phyloP scores from a whole-genome alignment of 2,888 invertebrate genomes.

The Metallyticus violacea region DNA sequence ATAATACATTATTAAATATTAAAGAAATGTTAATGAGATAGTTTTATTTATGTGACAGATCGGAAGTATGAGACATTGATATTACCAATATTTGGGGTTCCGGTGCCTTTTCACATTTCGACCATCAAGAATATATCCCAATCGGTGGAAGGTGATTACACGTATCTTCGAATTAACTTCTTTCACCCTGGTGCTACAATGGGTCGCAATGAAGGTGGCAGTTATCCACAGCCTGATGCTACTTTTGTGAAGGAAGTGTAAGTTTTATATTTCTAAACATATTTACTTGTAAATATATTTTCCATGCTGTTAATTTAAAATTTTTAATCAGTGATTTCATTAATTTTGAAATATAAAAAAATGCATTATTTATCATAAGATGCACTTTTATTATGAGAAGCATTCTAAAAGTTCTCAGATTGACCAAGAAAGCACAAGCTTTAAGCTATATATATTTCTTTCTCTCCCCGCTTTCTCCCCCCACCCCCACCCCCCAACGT shows the following conservation, averaged over 20 bases:
- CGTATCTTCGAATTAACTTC: slow-evolving; percentile 96
- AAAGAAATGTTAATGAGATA: not conserved
- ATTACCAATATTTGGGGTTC: slow-evolving; percentile 91
- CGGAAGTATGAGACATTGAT: slow-evolving; percentile 98
- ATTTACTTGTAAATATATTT: too few relatives aligned
- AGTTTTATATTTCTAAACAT: slow-evolving; percentile 47
- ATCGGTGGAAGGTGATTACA: slow-evolving; percentile 98
- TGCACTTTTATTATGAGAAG: too few relatives aligned
- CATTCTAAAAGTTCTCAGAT: too few relatives aligned
- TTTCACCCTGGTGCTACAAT: slow-evolving; percentile 97
- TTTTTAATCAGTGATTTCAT: too few relatives aligned
- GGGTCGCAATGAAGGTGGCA: slow-evolving; percentile 87
- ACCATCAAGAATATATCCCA: slow-evolving; percentile 99
- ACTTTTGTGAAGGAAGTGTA: slow-evolving; percentile 97
- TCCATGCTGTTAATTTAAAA: not conserved
- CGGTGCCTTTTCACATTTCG: slow-evolving; percentile 98
- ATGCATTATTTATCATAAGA: too few relatives aligned
- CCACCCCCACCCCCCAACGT: too few relatives aligned
- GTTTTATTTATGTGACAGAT: slow-evolving; percentile 57
- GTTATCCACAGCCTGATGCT: slow-evolving; percentile 92
- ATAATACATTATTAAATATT: too few relatives aligned
- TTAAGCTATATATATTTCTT: too few relatives aligned
- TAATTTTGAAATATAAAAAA: too few relatives aligned
- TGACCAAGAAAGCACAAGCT: too few relatives aligned
- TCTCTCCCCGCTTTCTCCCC: too few relatives aligned